Evolutionary conservation across 2,888 invertebrate genomes (phyloP), one percentile per base, ranked within the genome.

Genomic region (Therioaphis trifolii): DNA sequence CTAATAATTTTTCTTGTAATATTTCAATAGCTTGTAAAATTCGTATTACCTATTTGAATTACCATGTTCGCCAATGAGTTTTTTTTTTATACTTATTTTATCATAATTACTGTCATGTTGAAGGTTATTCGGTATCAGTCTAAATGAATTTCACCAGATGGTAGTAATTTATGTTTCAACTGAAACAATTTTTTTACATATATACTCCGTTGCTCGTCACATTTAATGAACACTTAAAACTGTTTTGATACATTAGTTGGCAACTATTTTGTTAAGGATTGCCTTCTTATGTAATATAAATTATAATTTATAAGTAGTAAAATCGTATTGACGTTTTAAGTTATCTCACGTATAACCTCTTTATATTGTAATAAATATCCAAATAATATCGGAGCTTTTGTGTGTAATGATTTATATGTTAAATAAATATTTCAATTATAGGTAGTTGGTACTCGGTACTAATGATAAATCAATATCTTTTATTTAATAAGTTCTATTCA

Each of bases 101-200:
- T 74, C 24, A 40, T 74, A 40, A 58, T 74, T 15, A 75, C 43
- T 75, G 58, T 75, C 58, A 27, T 18, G 18, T 18, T 43, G 75
- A 75, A 75, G 58, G 75, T 58, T 58, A 58, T 14, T 58, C 40
- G 24, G 2, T 75, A 75, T 75, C 24, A 43, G 18, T 75, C 18
- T 72, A n/a, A 72, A 72, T 29, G 18, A 75, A 58, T 75, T 75
- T 43, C 15, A 75, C 75, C 58, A 75, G 58, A 58, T 58, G 75
- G 58, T 58, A 40, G 21, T 27, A 55, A 40, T 74, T 58, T 58
- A 58, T 43, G 43, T 43, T 58, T 35, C 18, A 24, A 12, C 24
- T 27, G 43, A 75, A 75, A 75, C 12, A 9, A 21, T 74, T 74
- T 74, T 72, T 52, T 74, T 66, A 18, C 21, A 27, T 24, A 24